Evolutionary conservation across 2,113 vertebrate species (phyloP), one percentile per base, ranked within the genome.

Genomic region (Crotophaga sulcirostris): DNA sequence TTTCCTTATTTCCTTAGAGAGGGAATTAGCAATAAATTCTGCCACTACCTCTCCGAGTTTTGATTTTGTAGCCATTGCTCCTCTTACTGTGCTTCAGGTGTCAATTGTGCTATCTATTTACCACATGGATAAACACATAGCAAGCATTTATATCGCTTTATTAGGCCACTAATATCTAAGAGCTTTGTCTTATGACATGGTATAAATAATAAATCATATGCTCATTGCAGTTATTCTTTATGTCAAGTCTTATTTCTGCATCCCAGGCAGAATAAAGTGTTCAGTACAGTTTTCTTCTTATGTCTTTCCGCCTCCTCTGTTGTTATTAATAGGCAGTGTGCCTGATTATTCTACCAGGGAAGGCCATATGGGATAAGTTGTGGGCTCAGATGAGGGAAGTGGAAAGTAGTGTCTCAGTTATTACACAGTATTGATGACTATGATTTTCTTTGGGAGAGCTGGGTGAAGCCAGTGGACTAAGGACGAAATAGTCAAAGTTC

Each of bases 81-180:
- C 58, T 85, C 20, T 91, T 84, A 70, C 28, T 58, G 38, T 67
- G 36, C 56, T 91, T 82, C 79, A 84, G 34, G 25, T 93, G 76
- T 90, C 94, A 96, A 31, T 80, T 81, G 72, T 81, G 52, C 87
- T 95, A 67, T 82, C 52, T 87, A 94, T 95, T 96, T 97, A 77
- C 76, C 90, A 95, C 93, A 93, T 45, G 93, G 88, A 77, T 93
- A 93, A 96, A 86, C 90, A 84, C 92, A 92, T 7, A 92, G 94
- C 49, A 81, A 90, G 58, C 60, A 96, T 93, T 49, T 96, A 88
- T 86, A 92, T 78, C 92, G 80, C 92, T 95, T 96, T 93, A 95
- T 95, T 93, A 93, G 79, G 60, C 85, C 59, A 29, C 44, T 95
- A 72, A 92, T 90, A 86, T 63, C 52, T 11, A 40, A 86, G 36